Evolutionary conservation across 1,140 invertebrate genomes (phyloP).

Genomic region (Trichonephila clavata): DNA sequence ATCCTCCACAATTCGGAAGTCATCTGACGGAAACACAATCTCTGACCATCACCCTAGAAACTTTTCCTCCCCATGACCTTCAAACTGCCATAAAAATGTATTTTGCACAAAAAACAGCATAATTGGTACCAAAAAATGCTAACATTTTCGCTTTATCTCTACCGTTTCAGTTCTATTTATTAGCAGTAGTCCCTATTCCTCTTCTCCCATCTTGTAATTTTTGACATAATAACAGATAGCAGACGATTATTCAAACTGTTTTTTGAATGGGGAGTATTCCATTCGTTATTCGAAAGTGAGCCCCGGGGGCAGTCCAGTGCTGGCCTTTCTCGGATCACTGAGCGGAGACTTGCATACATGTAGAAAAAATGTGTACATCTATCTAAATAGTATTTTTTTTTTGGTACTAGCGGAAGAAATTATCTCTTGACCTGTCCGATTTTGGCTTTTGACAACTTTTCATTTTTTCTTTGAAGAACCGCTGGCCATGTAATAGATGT

Average conservation of each 20-base stretch:
- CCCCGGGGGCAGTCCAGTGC: conserved; percentile 21
- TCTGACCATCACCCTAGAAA: conserved; percentile 3
- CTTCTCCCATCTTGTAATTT: neutral
- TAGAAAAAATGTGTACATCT: too few species aligned
- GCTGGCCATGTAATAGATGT: neutral
- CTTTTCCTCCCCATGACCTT: neutral
- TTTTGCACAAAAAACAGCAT: neutral
- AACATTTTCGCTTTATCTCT: conserved; percentile 1
- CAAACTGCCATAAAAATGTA: neutral
- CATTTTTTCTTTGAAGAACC: neutral
- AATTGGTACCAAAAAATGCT: neutral
- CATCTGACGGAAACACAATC: neutral
- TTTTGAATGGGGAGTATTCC: conserved; percentile 21
- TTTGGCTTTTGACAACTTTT: neutral
- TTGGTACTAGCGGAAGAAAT: neutral
- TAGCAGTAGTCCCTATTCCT: neutral
- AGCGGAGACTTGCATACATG: neutral
- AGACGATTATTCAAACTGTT: conserved; percentile 38
- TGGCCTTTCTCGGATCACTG: conserved; percentile 41
- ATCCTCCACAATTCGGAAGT: neutral
- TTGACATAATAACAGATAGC: conserved; percentile 46
- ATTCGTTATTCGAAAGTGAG: conserved; percentile 18
- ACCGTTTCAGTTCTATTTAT: conserved; percentile 2
- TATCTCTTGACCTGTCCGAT: conserved; percentile 13
- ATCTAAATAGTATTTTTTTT: neutral